A percentile compares a stretch with the other conserved stretches of the same genome.
phyloP scores from a whole-genome alignment of 1,140 invertebrate species.

The Leptonema lineaticorne region DNA sequence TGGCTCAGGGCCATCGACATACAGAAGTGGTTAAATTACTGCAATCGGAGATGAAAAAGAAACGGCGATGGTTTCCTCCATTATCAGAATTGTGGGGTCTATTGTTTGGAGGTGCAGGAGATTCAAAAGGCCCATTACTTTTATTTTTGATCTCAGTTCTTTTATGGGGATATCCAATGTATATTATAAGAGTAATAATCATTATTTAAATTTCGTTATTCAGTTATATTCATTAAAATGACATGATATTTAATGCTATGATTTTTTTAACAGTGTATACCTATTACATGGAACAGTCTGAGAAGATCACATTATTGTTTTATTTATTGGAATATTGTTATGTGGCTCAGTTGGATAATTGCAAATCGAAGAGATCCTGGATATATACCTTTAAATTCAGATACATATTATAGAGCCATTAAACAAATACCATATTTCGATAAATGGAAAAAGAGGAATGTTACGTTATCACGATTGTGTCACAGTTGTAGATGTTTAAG shows the following conservation, averaged over 20 bases:
- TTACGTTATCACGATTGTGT: conserved; percentile 83
- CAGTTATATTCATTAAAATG: not conserved
- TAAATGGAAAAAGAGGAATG: conserved; percentile 83
- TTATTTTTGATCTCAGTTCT: conserved; percentile 84
- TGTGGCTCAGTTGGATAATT: conserved; percentile 91
- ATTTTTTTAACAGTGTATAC: conserved; percentile 66
- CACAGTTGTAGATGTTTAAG: conserved; percentile 87
- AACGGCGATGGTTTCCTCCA: conserved; percentile 81
- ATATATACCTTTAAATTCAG: conserved; percentile 84
- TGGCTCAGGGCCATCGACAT: conserved; percentile 85
- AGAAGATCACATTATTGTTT: conserved; percentile 85
- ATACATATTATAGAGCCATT: conserved; percentile 85
- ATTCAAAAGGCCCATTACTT: conserved; percentile 83
- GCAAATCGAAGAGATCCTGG: conserved; percentile 87
- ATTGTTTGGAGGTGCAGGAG: conserved; percentile 84
- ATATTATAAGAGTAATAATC: conserved; percentile 72
- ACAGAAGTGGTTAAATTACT: conserved; percentile 79
- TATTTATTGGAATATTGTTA: conserved; percentile 84
- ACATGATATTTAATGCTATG: not conserved
- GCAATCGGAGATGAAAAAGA: conserved; percentile 75
- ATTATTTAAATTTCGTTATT: not conserved
- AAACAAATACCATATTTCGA: conserved; percentile 87
- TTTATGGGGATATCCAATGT: conserved; percentile 92
- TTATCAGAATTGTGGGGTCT: conserved; percentile 86
- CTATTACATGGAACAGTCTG: conserved; percentile 86